Percentiles rank a stretch among this genome's conserved stretches.
These are phyloP conservation scores for Phymorhynchus buccinoides DNA, from an alignment of 1,140 invertebrate species.

Conservation along the genomic window DNA sequence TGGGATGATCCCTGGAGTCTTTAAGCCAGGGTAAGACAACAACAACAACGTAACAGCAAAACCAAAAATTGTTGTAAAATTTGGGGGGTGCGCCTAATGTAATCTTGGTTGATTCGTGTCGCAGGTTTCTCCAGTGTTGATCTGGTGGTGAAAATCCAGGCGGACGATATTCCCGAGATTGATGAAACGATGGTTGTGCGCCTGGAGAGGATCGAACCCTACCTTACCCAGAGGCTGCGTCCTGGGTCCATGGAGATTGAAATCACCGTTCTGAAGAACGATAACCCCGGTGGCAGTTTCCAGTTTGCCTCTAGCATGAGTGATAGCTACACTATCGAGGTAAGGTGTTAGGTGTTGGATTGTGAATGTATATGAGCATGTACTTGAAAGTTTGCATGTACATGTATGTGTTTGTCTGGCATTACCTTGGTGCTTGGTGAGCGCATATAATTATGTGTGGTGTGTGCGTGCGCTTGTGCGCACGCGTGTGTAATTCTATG, in stretches of 20 bases:
- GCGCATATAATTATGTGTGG: too few species aligned
- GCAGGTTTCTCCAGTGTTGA: constrained; percentile 23
- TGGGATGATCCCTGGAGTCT: too few species aligned
- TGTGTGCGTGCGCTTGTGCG: too few species aligned
- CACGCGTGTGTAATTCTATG: too few species aligned
- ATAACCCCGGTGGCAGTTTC: constrained; percentile 70
- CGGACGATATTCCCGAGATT: constrained; percentile 67
- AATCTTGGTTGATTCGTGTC: not conserved
- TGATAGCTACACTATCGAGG: constrained; percentile 55
- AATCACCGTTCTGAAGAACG: constrained; percentile 66
- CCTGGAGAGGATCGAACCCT: constrained; percentile 58
- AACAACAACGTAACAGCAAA: too few species aligned
- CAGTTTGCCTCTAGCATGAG: constrained; percentile 59
- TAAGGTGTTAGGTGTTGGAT: too few species aligned
- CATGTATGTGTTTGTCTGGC: not conserved
- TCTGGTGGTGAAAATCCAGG: constrained; percentile 56
- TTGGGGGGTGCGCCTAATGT: too few species aligned
- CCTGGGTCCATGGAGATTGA: constrained; percentile 49
- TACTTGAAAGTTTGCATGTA: not conserved
- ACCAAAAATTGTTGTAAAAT: too few species aligned
- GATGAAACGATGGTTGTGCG: constrained; percentile 64
- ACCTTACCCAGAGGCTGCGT: constrained; percentile 59
- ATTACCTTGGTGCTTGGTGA: too few species aligned
- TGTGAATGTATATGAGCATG: constrained; percentile 19
- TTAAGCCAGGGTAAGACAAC: too few species aligned